Percentiles rank a stretch among this genome's conserved stretches.
Conservation (phyloP, 2,888 invertebrate species). For the Ochropleura leucogaster region DNA sequence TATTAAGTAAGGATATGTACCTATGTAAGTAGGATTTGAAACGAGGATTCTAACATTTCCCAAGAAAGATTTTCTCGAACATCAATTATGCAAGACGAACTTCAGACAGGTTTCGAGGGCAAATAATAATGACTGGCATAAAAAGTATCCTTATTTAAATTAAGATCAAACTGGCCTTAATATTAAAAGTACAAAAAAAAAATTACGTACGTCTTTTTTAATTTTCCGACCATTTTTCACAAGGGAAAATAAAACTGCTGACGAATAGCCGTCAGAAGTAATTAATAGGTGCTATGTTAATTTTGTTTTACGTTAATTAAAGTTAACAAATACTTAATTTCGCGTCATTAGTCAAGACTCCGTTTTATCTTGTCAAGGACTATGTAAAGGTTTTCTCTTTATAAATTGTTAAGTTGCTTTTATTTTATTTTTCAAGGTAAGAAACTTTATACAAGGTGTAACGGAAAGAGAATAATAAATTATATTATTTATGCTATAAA, state of each 20-base stretch:
- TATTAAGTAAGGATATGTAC: no score
- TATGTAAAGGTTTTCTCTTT: conserved; percentile 1
- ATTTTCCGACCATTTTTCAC: conserved; percentile 40
- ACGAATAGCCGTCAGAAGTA: conserved; percentile 32
- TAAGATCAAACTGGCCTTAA: not conserved
- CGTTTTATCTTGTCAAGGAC: conserved; percentile 10
- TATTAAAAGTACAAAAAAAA: conserved; percentile 24
- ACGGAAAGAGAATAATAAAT: not conserved
- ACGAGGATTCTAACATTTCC: not conserved
- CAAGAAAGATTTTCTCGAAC: not conserved
- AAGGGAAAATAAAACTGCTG: conserved; percentile 36
- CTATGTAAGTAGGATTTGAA: not conserved
- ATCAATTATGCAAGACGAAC: not conserved
- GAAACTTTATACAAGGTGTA: not conserved
- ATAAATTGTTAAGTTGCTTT: conserved; percentile 9
- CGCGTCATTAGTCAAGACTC: conserved; percentile 22
- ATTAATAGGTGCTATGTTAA: conserved; percentile 47
- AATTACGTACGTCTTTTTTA: conserved; percentile 1
- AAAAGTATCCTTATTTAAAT: conserved; percentile 14
- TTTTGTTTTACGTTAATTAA: conserved; percentile 43
- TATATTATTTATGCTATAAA: not conserved
- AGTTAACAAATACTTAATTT: conserved; percentile 33
- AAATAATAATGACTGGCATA: conserved; percentile 16
- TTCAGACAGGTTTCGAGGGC: not conserved
- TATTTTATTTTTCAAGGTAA: not conserved